Percentiles rank a stretch among this genome's conserved stretches.
Conservation (phyloP, 2,113 vertebrate genomes). For the Physeter macrocephalus region DNA sequence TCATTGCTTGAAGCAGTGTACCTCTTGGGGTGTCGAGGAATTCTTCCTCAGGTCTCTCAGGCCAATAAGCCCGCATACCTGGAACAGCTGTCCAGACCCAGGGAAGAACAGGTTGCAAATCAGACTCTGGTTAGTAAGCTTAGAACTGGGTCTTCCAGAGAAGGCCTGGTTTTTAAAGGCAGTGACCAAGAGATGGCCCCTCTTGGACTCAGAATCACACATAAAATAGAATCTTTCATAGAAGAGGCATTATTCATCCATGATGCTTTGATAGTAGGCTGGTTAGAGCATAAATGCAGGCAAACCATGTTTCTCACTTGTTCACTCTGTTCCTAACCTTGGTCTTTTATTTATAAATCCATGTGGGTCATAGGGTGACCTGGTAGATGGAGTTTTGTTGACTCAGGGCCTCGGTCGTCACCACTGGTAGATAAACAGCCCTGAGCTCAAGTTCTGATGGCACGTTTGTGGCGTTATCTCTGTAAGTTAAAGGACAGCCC, state of each 20-base stretch:
- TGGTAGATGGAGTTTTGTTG: background rate
- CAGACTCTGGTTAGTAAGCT: background rate
- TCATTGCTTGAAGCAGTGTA: background rate
- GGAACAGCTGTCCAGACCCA: background rate
- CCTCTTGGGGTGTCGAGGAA: background rate
- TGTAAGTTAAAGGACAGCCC: background rate
- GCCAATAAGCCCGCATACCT: background rate
- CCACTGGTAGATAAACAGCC: background rate
- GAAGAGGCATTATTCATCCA: background rate
- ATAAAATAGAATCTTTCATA: background rate
- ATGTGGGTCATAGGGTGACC: background rate
- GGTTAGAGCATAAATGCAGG: background rate
- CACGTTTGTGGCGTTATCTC: background rate
- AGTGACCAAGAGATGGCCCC: background rate
- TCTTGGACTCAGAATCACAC: background rate
- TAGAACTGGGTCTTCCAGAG: background rate
- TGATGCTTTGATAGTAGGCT: background rate
- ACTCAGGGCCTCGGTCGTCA: background rate
- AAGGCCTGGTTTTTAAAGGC: background rate
- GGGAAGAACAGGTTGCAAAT: background rate
- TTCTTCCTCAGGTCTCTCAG: background rate
- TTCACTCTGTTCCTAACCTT: background rate
- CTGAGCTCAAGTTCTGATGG: background rate
- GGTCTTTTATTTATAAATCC: slow-evolving; percentile 2
- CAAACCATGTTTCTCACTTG: background rate